These are phyloP conservation scores for Germaria angustata DNA, from an alignment of 2,888 invertebrate species.

Conservation along the genomic window DNA sequence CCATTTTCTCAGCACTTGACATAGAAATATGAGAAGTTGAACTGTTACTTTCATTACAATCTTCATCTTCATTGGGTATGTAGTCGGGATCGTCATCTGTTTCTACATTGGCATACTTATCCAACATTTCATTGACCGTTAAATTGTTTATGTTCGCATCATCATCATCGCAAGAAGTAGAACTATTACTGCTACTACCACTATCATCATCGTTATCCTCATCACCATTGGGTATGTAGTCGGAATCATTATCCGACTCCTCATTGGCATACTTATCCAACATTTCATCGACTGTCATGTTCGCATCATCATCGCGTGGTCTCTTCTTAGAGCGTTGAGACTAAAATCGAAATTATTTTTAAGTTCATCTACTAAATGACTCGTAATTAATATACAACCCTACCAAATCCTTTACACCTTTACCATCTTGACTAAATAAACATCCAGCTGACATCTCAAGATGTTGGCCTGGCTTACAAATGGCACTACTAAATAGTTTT, in stretches of 20 bases:
- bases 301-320: conserved; percentile 49
- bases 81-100: conserved; percentile 77
- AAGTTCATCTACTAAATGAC: background rate
- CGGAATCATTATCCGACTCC: conserved; percentile 75
- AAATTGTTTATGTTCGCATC: conserved; percentile 69
- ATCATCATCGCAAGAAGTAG: conserved; percentile 66
- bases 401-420: conserved; percentile 3
- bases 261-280: conserved; percentile 74
- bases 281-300: conserved; percentile 72
- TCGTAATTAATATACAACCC: background rate
- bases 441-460: conserved; percentile 37
- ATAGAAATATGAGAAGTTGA: conserved; percentile 54
- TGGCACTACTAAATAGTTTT: conserved; percentile 71
- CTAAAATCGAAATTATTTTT: background rate
- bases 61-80: conserved; percentile 70
- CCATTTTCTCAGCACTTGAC: conserved; percentile 48
- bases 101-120: conserved; percentile 73
- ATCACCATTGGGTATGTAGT: conserved; percentile 72
- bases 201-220: conserved; percentile 59
- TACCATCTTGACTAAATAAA: background rate
- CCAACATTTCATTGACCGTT: conserved; percentile 73
- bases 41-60: conserved; percentile 34
- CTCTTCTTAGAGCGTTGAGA: conserved; percentile 63
- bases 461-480: conserved; percentile 74
- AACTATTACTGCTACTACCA: conserved; percentile 32